A percentile compares a stretch with the other conserved stretches of the same genome.
Evolutionary conservation across 2,113 vertebrate genomes (phyloP).

Genomic region (Phyllostomus discolor): DNA sequence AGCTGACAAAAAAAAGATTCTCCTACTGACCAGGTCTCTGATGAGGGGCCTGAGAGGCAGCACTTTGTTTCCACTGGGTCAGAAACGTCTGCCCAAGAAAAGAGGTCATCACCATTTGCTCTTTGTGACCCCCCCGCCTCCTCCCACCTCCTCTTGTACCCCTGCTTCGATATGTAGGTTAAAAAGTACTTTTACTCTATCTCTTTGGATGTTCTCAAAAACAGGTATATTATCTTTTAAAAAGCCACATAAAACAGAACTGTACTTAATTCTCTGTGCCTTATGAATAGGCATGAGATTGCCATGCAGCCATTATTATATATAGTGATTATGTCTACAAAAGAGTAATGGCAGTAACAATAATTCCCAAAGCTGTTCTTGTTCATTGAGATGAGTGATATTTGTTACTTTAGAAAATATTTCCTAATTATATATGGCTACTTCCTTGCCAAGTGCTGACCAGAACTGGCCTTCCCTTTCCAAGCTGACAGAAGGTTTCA

Average conservation of each 20-base stretch:
- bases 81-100: constrained; percentile 7
- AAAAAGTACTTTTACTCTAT: constrained; percentile 21
- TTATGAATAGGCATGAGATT: constrained; percentile 10
- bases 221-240: constrained; percentile 9
- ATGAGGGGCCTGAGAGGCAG: neutral
- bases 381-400: constrained; percentile 52
- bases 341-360: neutral
- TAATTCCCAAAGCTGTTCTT: constrained; percentile 50
- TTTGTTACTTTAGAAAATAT: constrained; percentile 59
- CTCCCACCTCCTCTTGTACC: too few species aligned
- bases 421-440: constrained; percentile 58
- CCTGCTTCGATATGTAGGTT: neutral
- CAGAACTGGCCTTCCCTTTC: constrained; percentile 43
- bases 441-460: constrained; percentile 64
- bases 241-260: neutral
- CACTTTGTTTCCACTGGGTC: neutral
- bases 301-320: neutral
- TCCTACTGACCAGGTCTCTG: neutral
- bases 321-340: neutral
- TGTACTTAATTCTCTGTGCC: constrained; percentile 31
- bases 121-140: neutral
- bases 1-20: neutral
- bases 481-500: constrained; percentile 67
- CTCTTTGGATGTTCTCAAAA: constrained; percentile 20
- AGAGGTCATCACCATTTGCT: neutral